Percentiles rank a stretch among this genome's conserved stretches.
These are phyloP conservation scores for Glandiceps talaboti DNA, from an alignment of 53 echinoderm and acorn worm species.

Conservation along the genomic window DNA sequence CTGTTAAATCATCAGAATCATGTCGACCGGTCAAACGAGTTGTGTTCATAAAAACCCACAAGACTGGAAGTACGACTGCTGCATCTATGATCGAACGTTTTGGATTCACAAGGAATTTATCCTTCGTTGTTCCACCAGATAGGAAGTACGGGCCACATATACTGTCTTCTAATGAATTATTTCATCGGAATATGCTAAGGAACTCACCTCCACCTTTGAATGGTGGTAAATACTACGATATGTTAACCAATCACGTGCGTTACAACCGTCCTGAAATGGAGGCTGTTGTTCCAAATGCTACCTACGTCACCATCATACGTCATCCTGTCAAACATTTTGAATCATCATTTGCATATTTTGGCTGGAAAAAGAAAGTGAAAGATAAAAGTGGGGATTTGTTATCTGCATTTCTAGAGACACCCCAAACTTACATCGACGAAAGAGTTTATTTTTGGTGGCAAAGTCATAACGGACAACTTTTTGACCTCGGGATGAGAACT, in stretches of 20 bases:
- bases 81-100: background rate
- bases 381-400: background rate
- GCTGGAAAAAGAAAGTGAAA: background rate
- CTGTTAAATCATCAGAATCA: too few species aligned
- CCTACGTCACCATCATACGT: background rate
- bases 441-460: background rate
- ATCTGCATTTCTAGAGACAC: background rate
- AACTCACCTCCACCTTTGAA: background rate
- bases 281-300: background rate
- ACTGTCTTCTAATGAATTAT: background rate
- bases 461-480: background rate
- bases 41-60: conserved; percentile 16
- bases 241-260: background rate
- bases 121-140: background rate
- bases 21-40: background rate
- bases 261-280: background rate
- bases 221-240: conserved; percentile 5
- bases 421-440: background rate
- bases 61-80: conserved; percentile 6
- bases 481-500: background rate
- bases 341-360: background rate
- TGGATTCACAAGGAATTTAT: background rate
- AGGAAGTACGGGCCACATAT: conserved; percentile 6
- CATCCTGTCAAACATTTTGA: background rate
- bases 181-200: background rate